Conservation (phyloP, 2,888 invertebrate species). For the Crocallis elinguaria region DNA sequence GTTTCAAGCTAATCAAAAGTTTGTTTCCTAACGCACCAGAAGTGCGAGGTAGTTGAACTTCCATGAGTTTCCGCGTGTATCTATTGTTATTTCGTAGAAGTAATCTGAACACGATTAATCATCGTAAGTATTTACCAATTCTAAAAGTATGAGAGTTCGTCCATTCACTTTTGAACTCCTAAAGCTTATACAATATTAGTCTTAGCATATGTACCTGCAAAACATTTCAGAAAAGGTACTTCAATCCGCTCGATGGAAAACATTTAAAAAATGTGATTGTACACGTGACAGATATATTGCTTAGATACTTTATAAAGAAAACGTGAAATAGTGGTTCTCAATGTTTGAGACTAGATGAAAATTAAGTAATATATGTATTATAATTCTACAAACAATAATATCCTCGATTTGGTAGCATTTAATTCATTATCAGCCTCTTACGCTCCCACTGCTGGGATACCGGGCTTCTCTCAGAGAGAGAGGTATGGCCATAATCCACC, state of each 20-base stretch:
- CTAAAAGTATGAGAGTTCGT: background rate
- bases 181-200: background rate
- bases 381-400: no score
- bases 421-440: no score
- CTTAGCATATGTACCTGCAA: no score
- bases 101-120: background rate
- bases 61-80: background rate
- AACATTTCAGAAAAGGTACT: no score
- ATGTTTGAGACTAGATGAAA: slow-evolving; percentile 25
- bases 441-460: no score
- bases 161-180: background rate
- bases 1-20: no score
- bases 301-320: slow-evolving; percentile 34
- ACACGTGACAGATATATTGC: slow-evolving; percentile 48
- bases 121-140: background rate
- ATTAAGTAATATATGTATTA: no score
- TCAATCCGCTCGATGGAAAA: no score
- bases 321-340: slow-evolving; percentile 46
- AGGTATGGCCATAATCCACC: no score
- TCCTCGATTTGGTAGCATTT: no score
- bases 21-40: no score
- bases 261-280: slow-evolving; percentile 47
- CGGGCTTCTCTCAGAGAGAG: no score
- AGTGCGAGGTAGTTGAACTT: background rate
- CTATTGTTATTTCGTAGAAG: background rate